Evolutionary conservation across 2,888 invertebrate genomes (phyloP), one percentile per base, ranked within the genome.

Genomic region (Acleris literana): DNA sequence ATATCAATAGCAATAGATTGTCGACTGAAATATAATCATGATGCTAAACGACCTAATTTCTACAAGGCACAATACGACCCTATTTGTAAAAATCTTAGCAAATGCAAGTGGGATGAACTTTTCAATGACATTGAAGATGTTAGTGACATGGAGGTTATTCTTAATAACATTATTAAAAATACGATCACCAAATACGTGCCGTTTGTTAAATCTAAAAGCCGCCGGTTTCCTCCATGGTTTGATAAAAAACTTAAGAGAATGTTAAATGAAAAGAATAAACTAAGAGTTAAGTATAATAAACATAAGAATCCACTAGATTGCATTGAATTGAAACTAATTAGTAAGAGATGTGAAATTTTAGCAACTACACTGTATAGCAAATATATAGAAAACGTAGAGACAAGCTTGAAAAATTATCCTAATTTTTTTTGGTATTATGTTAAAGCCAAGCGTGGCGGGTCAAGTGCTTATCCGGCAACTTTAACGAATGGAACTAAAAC

Each of bases 271-370:
- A 69, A 69, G 22, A 22, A 64, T 22, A 69, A 64, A 49, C 16
- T 64, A 13, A 56, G 68, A 43, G n/a, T 20, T 11, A 58, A 62
- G 1, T 59, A 59, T 54, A 68, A 68, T 16, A 61, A 18, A 43
- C 64, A 62, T 53, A 62, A 55, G 18, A 68, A 68, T 33, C 68
- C 68, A 9, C n/a, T 56, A 29, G 68, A 68, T 48, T 33, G 29
- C 5, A 44, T 64, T 2, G 58, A 58, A 44, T 44, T 64, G 17
- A 43, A 63, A 49, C 43, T 64, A 5, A 0, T 68, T 17, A 22
- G 55, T 9, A 48, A 53, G 17, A 20, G 53, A 6, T 53, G 16
- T 17, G n/a, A n/a, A 1, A n/a, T 6, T n/a, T 7, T 53, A 18
- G 53, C 53, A 0, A 33, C 53, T 16, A 1, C 29, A 4, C 17